Conservation (phyloP, 1,140 invertebrate species). For the Panagrolaimus sp. region DNA sequence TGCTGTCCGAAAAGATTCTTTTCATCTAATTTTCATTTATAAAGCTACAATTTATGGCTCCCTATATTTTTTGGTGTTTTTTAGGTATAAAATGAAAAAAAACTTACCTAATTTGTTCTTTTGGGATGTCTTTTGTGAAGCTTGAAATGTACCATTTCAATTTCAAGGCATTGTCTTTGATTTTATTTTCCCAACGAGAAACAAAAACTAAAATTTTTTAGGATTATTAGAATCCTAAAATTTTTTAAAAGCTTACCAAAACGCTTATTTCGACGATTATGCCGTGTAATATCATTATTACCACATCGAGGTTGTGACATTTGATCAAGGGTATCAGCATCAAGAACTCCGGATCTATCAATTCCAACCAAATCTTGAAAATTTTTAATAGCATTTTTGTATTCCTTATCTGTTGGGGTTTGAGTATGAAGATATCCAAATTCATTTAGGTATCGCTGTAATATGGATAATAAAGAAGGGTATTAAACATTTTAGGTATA, state of each 20-base stretch:
- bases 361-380: conserved; percentile 26
- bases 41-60: too few species aligned
- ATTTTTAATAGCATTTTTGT: conserved; percentile 9
- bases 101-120: conserved; percentile 44
- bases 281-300: conserved; percentile 34
- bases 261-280: conserved; percentile 39
- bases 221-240: background rate
- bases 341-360: conserved; percentile 33
- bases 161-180: conserved; percentile 37
- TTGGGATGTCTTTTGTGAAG: conserved; percentile 47
- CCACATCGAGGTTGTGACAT: conserved; percentile 44
- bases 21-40: too few species aligned
- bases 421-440: conserved; percentile 15
- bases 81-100: conserved; percentile 33
- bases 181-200: conserved; percentile 50
- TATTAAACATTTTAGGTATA: background rate
- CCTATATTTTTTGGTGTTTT: conserved; percentile 31
- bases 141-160: conserved; percentile 48
- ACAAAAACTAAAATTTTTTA: conserved; percentile 44
- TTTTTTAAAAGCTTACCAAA: conserved; percentile 35
- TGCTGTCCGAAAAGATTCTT: too few species aligned
- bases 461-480: background rate
- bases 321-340: conserved; percentile 27
- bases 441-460: conserved; percentile 7
- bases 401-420: conserved; percentile 2